phyloP scores from a whole-genome alignment of 2,797 vertebrate genomes.

The Xenopus petersii region DNA sequence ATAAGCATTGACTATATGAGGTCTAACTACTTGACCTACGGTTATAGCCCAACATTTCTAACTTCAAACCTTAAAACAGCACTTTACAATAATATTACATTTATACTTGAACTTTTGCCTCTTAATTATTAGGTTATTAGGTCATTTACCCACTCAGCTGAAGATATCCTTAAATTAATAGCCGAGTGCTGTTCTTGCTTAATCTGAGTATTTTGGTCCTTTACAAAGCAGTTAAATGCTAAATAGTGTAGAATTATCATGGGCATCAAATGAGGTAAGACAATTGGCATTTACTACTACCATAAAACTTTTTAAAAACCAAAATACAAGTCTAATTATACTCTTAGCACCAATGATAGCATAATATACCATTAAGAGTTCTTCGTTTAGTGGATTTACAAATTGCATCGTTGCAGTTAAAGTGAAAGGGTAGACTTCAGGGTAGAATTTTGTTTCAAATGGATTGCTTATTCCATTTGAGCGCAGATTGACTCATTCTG shows the following conservation, averaged over 20 bases:
- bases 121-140: too few relatives aligned
- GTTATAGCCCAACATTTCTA: too few relatives aligned
- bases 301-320: conserved; percentile 13
- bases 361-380: conserved; percentile 27
- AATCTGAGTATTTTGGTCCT: conserved; percentile 7
- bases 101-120: too few relatives aligned
- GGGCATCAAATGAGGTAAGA: conserved; percentile 28
- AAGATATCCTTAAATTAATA: too few relatives aligned
- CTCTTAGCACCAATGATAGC: conserved; percentile 22
- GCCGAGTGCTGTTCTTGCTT: not conserved
- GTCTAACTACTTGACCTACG: too few relatives aligned
- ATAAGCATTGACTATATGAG: too few relatives aligned
- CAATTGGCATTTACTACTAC: conserved; percentile 26
- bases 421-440: conserved; percentile 4
- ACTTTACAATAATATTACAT: too few relatives aligned
- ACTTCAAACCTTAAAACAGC: too few relatives aligned
- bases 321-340: conserved; percentile 35
- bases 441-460: conserved; percentile 11
- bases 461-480: conserved; percentile 1
- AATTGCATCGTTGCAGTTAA: conserved; percentile 26
- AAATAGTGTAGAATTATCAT: conserved; percentile 8
- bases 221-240: conserved; percentile 16
- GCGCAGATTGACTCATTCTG: conserved; percentile 13
- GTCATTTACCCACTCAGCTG: too few relatives aligned
- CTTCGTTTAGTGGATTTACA: conserved; percentile 24